Percentiles rank a stretch among this genome's conserved stretches.
phyloP scores from a whole-genome alignment of 2,888 invertebrate genomes.

The Aleiodes testaceus region DNA sequence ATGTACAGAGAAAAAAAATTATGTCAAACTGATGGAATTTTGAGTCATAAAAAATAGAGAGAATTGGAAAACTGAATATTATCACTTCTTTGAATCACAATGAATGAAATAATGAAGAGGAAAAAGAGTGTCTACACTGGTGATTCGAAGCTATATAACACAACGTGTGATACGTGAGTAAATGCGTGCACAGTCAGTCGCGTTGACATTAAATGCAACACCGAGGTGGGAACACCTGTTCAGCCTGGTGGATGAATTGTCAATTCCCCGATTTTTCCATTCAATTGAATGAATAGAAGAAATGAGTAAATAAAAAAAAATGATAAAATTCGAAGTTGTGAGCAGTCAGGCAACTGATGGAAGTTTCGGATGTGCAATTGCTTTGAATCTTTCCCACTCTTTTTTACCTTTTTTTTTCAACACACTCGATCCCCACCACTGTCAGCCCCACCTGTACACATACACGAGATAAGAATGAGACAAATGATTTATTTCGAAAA shows the following conservation, averaged over 20 bases:
- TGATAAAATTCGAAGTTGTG: neutral
- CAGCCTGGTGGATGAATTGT: neutral
- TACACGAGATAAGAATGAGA: no score
- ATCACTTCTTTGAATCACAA: conserved; percentile 40
- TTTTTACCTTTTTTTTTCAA: neutral
- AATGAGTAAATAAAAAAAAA: neutral
- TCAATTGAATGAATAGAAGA: neutral
- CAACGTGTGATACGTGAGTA: conserved; percentile 26
- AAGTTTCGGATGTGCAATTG: neutral
- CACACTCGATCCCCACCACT: neutral
- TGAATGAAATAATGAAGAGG: conserved; percentile 16
- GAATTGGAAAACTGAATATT: conserved; percentile 25
- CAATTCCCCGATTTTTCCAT: conserved; percentile 26
- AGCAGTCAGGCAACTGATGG: neutral
- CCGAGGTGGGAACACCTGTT: conserved; percentile 35
- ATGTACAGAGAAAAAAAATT: conserved; percentile 16
- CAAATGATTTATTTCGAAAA: no score
- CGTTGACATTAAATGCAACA: conserved; percentile 40
- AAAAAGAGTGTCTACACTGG: conserved; percentile 1
- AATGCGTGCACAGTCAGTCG: conserved; percentile 36
- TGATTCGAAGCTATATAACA: conserved; percentile 16
- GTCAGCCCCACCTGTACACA: no score
- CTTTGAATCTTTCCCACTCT: neutral
- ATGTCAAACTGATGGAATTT: neutral
- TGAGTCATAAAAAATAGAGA: neutral